Percentiles rank a stretch among this genome's conserved stretches.
Conservation (phyloP, 23 tunicate genomes). For the Diplosoma virens region DNA sequence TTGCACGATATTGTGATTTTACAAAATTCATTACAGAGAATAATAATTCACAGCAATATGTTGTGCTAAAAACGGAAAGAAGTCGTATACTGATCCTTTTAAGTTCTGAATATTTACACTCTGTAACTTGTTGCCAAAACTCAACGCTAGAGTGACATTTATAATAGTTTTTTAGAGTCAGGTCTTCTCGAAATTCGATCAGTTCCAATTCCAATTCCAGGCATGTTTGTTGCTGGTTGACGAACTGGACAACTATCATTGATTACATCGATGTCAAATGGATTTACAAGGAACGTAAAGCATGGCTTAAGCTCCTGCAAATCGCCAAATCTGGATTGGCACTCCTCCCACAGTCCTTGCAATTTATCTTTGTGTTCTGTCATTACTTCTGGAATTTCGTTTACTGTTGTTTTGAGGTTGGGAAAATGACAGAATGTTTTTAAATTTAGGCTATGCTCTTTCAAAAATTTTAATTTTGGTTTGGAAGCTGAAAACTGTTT, state of each 20-base stretch:
- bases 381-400: slow-evolving; percentile 8
- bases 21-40: not conserved
- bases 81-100: not conserved
- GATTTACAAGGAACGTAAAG: slow-evolving; percentile 26
- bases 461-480: slow-evolving; percentile 33
- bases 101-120: not conserved
- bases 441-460: slow-evolving; percentile 28
- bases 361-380: slow-evolving; percentile 33
- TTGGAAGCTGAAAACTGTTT: slow-evolving; percentile 36
- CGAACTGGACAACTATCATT: slow-evolving; percentile 38
- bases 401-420: slow-evolving; percentile 20
- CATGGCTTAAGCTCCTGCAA: slow-evolving; percentile 39
- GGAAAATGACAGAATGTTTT: slow-evolving; percentile 45
- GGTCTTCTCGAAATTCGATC: not conserved
- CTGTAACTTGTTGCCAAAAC: not conserved
- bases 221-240: too few species aligned
- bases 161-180: not conserved
- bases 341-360: slow-evolving; percentile 31
- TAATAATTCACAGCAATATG: not conserved
- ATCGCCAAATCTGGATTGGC: slow-evolving; percentile 25
- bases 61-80: not conserved
- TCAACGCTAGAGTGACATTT: not conserved
- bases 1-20: too few species aligned
- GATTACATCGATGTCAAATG: slow-evolving; percentile 24
- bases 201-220: not conserved